Conservation (phyloP, 2,888 invertebrate species). For the Glaucopsyche alexis region DNA sequence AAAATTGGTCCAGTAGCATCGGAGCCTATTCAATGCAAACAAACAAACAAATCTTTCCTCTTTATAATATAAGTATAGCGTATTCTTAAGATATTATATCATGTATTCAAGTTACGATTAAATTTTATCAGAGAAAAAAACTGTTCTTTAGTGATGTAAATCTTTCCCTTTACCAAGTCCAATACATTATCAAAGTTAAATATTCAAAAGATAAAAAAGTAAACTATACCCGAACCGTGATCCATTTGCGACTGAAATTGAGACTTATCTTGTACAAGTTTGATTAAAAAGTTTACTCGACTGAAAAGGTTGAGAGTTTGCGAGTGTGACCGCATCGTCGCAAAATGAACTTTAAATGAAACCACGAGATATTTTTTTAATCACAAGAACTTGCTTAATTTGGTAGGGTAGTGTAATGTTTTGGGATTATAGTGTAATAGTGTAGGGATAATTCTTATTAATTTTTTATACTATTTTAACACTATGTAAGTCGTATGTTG, state of each 20-base stretch:
- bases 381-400: too few species aligned
- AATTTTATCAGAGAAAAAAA: not conserved
- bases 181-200: conserved; percentile 20
- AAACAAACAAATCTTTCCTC: too few species aligned
- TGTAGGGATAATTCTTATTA: too few species aligned
- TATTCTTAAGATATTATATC: too few species aligned
- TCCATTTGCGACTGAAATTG: conserved; percentile 19
- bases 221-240: not conserved
- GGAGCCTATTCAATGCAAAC: too few species aligned
- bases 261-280: conserved; percentile 15
- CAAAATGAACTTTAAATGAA: not conserved
- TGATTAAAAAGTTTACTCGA: conserved; percentile 2
- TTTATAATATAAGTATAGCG: too few species aligned
- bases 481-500: too few species aligned
- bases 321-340: not conserved
- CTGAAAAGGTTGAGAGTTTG: not conserved
- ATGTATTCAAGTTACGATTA: too few species aligned
- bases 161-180: conserved; percentile 9
- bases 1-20: too few species aligned
- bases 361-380: not conserved
- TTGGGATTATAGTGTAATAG: too few species aligned
- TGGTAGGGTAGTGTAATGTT: too few species aligned
- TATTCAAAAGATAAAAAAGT: conserved; percentile 1
- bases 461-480: too few species aligned
- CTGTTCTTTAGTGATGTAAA: not conserved